Base-by-base conservation (phyloP, 2,797 vertebrate species). In the Chloroceryle inda region DNA sequence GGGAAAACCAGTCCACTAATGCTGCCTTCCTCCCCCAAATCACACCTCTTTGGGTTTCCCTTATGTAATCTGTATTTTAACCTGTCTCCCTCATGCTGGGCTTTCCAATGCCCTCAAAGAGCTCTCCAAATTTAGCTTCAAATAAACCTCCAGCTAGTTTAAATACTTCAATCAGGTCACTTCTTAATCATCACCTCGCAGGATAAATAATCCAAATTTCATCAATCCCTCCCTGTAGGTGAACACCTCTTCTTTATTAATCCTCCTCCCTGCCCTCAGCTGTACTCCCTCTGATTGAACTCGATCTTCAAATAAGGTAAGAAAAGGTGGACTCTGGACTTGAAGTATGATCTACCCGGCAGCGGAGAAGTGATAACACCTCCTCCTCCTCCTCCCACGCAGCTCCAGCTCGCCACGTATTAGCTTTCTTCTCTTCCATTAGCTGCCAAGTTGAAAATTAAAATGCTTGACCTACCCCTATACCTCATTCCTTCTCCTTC, bases 141-240 rank as follows among this genome's bases (percentile, higher is more conserved):
- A 95, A 89, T 63, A 73, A 84, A 73, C 45, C 63, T 89, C 63
- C 62, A 93, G 42, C 79, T 59, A 71, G 55, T 82, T 96, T 42
- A 92, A 94, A 45, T 35, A 76, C 73, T 66, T 94, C 47, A 55
- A 3, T 84, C 85, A 26, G 79, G 69, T 94, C 19, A 11, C 76
- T 84, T 75, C 66, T 94, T 84, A 89, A 87, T 63, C 82, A 64
- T 35, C 76, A 61, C 26, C 64, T 94, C 3, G 0, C 18, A 63
- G 58, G 69, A 91, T 49, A 92, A 95, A 91, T 84, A 95, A 96
- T 71, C 82, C 73, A 5, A 85, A 59, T 89, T 94, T 91, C 81
- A 96, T 63, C 89, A 20, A 22, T 76, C 84, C 59, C 59, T 88
- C 73, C 66, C 49, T 75, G 50, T 31, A 86, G 52, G 55, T 45